These are phyloP conservation scores for Rhea americana DNA, from an alignment of 2,113 vertebrate species.

Conservation along the genomic window DNA sequence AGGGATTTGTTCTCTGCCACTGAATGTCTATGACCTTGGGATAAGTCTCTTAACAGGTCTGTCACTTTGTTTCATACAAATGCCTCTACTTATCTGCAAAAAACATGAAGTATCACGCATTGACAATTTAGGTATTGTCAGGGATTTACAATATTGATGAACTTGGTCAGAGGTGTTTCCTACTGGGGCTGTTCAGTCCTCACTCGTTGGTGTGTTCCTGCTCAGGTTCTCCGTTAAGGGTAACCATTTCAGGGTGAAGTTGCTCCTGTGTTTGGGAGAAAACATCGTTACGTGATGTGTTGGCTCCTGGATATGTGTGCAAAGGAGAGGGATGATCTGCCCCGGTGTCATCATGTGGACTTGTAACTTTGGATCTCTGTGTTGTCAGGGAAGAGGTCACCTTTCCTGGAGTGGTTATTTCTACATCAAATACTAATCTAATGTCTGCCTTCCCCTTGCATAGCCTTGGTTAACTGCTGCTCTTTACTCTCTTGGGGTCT, in stretches of 20 bases:
- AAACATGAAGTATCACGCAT: accelerated
- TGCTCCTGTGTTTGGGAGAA: neutral
- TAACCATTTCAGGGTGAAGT: neutral
- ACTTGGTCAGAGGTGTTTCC: neutral
- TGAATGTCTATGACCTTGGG: slow-evolving; percentile 24
- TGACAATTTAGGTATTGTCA: neutral
- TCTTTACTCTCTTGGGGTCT: neutral
- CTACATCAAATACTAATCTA: neutral
- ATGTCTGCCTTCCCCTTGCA: neutral
- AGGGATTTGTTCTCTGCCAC: neutral
- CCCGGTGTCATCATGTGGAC: slow-evolving; percentile 39
- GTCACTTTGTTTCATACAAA: neutral
- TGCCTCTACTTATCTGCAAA: neutral
- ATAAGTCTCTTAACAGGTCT: neutral
- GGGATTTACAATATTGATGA: neutral
- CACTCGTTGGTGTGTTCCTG: neutral
- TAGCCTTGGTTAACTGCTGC: neutral
- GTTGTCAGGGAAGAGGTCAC: neutral
- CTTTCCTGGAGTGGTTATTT: neutral
- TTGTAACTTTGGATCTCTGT: slow-evolving; percentile 57
- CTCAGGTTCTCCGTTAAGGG: neutral
- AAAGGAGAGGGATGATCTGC: neutral
- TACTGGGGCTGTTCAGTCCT: neutral
- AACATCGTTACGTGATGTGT: neutral
- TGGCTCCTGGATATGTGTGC: neutral